A percentile compares a stretch with the other conserved stretches of the same genome.
Conservation (phyloP, 2,888 invertebrate species). For the Dimorphilus gyrociliatus region DNA sequence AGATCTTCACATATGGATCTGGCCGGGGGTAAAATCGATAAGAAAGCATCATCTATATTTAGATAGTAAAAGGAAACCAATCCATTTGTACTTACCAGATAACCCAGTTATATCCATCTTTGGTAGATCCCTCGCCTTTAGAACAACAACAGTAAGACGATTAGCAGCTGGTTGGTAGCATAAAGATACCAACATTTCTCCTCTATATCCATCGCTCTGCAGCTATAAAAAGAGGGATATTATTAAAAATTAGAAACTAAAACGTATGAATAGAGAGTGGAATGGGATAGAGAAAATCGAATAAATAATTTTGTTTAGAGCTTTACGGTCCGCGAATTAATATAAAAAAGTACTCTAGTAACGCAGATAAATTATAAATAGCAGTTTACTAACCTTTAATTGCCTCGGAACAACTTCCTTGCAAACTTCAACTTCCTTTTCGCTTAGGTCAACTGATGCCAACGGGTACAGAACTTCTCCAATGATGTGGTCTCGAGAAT, state of each 20-base stretch:
- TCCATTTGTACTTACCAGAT: constrained; percentile 43
- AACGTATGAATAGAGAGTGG: no score
- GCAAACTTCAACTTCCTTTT: constrained; percentile 40
- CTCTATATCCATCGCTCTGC: constrained; percentile 72
- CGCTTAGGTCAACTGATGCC: constrained; percentile 27
- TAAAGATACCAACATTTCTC: constrained; percentile 81
- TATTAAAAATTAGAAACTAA: no score
- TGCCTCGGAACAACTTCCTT: constrained; percentile 82
- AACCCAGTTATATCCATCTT: constrained; percentile 95
- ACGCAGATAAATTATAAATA: constrained; percentile 1
- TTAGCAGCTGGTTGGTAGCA: constrained; percentile 97
- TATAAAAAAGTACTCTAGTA: neutral
- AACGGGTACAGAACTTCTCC: constrained; percentile 72
- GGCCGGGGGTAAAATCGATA: constrained; percentile 9
- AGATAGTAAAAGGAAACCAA: constrained; percentile 2
- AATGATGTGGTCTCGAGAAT: constrained; percentile 92
- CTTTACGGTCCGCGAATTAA: no score
- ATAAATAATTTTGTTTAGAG: neutral
- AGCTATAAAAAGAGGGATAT: constrained; percentile 47
- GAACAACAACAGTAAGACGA: constrained; percentile 80
- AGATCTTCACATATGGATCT: constrained; percentile 95
- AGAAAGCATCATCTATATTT: neutral
- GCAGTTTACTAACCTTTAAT: constrained; percentile 56
- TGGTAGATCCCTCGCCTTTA: constrained; percentile 90
- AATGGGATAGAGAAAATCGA: neutral